Evolutionary conservation across 2,888 invertebrate species (phyloP), one percentile per base, ranked within the genome.

Genomic region (Nomada ruficornis): DNA sequence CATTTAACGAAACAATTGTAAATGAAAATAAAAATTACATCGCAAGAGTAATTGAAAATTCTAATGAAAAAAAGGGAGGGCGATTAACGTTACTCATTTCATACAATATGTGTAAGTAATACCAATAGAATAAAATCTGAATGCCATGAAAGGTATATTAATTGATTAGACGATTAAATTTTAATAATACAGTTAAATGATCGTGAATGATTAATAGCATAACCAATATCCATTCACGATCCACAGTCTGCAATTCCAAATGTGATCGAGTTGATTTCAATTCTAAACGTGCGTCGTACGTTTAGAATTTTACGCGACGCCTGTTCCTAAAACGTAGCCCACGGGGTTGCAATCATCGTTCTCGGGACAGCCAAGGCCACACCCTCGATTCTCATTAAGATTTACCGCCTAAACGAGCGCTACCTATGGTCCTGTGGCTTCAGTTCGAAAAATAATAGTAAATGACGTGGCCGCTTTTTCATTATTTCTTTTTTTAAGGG

Each of bases 331-430:
- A 83, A 54, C 74, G 74, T 68, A 67, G 77, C 80, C 77, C 80
- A 78, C 76, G 83, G 86, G 88, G 83, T 86, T 79, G 80, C 78
- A 68, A 81, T 80, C 74, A 87, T 86, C 82, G 86, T 86, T 85
- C 77, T 72, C 80, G 80, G 77, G 76, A 60, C 80, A 60, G 65
- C 80, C 86, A 87, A 86, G 84, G 86, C 86, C 86, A 81, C 86
- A 86, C 86, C 86, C 86, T 87, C 80, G 88, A 86, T 86, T 87
- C 88, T 86, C 86, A 86, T 86, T 85, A 86, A 86, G 86, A 86
- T 86, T 86, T 86, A 86, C 86, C 83, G 86, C 74, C 83, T 87
- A 85, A 87, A 87, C 86, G 83, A 80, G 80, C 82, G 85, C 87
- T 86, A 85, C 87, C 77, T 83, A 83, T 85, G 80, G 71, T 68